Conservation (phyloP, 2,797 vertebrate species). For the Eleutherodactylus coqui region DNA sequence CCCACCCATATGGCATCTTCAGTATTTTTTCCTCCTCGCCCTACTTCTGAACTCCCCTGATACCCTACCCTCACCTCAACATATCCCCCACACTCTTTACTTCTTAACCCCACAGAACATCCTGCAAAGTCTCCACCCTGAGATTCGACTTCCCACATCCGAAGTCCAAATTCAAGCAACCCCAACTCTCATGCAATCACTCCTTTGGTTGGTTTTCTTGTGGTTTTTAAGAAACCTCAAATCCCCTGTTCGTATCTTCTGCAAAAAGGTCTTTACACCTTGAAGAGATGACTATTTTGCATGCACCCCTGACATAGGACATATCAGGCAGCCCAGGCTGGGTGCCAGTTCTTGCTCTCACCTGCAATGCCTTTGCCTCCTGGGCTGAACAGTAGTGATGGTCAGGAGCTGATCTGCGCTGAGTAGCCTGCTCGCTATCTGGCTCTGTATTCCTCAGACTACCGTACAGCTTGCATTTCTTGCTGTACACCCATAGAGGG, state of each 20-base stretch:
- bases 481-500: slow-evolving; percentile 64
- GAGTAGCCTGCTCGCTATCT: slow-evolving; percentile 41
- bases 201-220: neutral
- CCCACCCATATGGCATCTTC: neutral
- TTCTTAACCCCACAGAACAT: slow-evolving; percentile 10
- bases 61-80: neutral
- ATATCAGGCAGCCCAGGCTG: neutral
- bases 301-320: too few species aligned
- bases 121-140: slow-evolving; percentile 11
- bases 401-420: slow-evolving; percentile 41
- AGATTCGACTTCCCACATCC: neutral
- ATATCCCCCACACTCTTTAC: neutral
- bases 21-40: neutral
- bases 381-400: neutral
- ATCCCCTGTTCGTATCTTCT: neutral
- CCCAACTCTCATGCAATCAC: neutral
- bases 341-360: slow-evolving; percentile 1
- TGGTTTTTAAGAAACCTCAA: slow-evolving; percentile 19
- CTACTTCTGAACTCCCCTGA: neutral
- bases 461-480: slow-evolving; percentile 36
- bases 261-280: slow-evolving; percentile 25
- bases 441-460: slow-evolving; percentile 23
- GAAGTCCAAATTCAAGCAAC: neutral
- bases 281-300: neutral
- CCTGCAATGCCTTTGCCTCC: slow-evolving; percentile 37